Conservation (phyloP, 2,113 vertebrate genomes). For the Crypturellus undulatus region DNA sequence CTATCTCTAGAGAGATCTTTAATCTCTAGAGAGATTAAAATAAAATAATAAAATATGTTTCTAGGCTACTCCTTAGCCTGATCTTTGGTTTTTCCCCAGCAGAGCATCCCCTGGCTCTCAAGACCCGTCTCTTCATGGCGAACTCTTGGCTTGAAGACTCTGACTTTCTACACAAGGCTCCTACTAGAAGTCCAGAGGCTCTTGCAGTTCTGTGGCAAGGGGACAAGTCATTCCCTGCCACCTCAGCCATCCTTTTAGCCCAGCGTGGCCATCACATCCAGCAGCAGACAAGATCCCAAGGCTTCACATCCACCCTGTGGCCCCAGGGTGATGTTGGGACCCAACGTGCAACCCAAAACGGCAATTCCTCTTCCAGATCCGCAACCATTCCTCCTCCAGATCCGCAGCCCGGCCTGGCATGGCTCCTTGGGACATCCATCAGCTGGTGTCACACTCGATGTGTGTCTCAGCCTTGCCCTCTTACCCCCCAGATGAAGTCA, state of each 20-base stretch:
- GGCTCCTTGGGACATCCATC: conserved; percentile 80
- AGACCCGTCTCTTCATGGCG: too few relatives aligned
- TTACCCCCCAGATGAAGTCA: conserved; percentile 80
- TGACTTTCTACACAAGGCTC: background rate
- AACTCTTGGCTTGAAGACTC: background rate
- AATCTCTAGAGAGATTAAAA: background rate
- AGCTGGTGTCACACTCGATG: conserved; percentile 73
- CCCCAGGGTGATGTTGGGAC: background rate
- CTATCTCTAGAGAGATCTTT: too few relatives aligned
- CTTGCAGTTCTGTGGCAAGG: rapidly evolving
- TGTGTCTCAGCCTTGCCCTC: conserved; percentile 80
- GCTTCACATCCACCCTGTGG: rapidly evolving
- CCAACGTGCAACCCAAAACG: background rate
- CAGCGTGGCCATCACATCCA: rapidly evolving
- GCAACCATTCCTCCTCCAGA: background rate
- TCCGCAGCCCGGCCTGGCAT: conserved; percentile 78
- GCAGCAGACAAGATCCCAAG: background rate
- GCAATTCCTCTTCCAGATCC: background rate
- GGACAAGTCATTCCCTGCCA: rapidly evolving
- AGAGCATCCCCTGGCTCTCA: background rate
- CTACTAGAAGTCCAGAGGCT: background rate
- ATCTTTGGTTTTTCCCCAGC: background rate
- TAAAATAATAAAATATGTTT: rapidly evolving
- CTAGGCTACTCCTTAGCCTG: background rate
- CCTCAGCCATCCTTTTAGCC: rapidly evolving